phyloP scores from a whole-genome alignment of 2,113 vertebrate species.

The Smithornis capensis region DNA sequence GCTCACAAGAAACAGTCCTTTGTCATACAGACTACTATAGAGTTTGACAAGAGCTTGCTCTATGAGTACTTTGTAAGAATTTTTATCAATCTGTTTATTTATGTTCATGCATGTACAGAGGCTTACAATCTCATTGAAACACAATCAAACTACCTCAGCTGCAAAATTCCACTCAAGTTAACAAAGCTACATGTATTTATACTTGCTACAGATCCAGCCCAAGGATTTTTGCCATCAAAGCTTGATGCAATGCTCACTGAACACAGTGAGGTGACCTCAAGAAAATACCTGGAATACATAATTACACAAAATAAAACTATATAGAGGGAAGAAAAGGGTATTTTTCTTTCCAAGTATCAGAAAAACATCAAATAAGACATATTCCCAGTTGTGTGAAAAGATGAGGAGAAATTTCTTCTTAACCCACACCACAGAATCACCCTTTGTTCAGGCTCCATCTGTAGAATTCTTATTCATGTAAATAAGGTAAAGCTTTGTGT shows the following conservation, averaged over 20 bases:
- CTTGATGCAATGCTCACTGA: not conserved
- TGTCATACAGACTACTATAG: not conserved
- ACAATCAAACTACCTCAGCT: not conserved
- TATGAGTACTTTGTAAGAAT: not conserved
- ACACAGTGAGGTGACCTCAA: not conserved
- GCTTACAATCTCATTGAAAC: not conserved
- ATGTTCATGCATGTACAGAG: not conserved
- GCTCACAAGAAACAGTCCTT: not conserved
- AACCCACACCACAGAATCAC: not conserved
- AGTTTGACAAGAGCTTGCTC: not conserved
- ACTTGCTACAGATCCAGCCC: not conserved
- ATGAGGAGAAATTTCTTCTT: not conserved
- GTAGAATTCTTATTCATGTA: not conserved
- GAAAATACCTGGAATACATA: not conserved
- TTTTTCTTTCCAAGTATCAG: not conserved
- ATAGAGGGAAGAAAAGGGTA: not conserved
- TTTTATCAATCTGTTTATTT: not conserved
- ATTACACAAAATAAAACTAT: not conserved
- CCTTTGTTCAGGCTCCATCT: not conserved
- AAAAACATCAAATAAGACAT: not conserved
- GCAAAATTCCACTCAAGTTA: not conserved
- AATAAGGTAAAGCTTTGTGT: not conserved
- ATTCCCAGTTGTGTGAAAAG: not conserved
- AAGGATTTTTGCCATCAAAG: not conserved
- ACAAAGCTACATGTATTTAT: not conserved